Evolutionary conservation across 23 tunicate genomes (phyloP), one percentile per base, ranked within the genome.

Genomic region (Trididemnum nubilum): DNA sequence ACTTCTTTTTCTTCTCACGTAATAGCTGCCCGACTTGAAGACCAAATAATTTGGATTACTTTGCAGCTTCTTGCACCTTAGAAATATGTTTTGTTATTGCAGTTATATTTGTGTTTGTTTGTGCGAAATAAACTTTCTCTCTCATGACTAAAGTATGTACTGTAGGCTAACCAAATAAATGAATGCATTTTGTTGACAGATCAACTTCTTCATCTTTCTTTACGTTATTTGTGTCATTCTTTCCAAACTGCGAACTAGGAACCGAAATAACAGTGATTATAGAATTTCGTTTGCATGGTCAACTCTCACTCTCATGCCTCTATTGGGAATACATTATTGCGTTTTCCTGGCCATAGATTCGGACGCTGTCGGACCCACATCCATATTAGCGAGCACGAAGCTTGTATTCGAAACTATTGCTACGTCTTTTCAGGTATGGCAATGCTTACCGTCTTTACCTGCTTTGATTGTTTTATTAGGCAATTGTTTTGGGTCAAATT

Each of bases 301-400:
- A 0, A 96, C 96, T 24, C 82, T 96, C 1, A 94, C 97, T 34
- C 82, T 96, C 5, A 96, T 96, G 19, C 99, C 99, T 5, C 76
- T 96, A 39, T 82, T 96, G 24, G 99, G 99, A 24, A 91, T 96
- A 30, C 99, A 96, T 76, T 96, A 96, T 85, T 66, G 88, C 9
- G 86, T 93, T 0, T 93, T 93, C 75, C 72, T 88, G 37, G 76
- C 49, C 34, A 33, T 91, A 36, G 35, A 35, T 4, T 84, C 73
- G 4, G 79, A 65, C 0, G 51, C 49, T 9, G 70, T 71, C 23
- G 81, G 15, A 0, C 26, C 34, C 25, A 4, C 2, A 4, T 32
- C 25, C 33, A 18, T 72, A 7, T 28, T 81, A 0, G 34, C 70
- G 81, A 63, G 73, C 28, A 50, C 86, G 39, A 86, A 82, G 50